phyloP scores from a whole-genome alignment of 2,888 invertebrate genomes.

The Protodeltote pygarga region DNA sequence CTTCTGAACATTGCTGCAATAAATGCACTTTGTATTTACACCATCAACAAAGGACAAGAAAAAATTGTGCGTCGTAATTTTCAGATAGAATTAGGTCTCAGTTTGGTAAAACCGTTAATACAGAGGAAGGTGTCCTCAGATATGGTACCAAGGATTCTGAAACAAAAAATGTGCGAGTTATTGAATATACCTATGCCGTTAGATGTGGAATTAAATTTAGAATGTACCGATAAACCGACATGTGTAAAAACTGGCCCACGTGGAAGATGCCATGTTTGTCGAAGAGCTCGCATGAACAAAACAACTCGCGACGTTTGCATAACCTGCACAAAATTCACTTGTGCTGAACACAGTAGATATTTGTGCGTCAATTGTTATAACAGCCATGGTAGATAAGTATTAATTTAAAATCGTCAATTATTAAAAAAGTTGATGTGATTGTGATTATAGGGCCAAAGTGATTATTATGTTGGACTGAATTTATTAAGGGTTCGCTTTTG shows the following conservation, averaged over 20 bases:
- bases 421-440: constrained; percentile 8
- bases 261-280: constrained; percentile 26
- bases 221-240: constrained; percentile 11
- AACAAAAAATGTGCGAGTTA: constrained; percentile 30
- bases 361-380: constrained; percentile 12
- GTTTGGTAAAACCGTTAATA: constrained; percentile 28
- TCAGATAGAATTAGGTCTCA: constrained; percentile 26
- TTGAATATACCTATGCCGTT: constrained; percentile 17
- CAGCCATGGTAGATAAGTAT: constrained; percentile 1
- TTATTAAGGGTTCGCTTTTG: too few species aligned
- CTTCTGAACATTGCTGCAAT: constrained; percentile 30
- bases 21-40: constrained; percentile 29
- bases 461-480: constrained; percentile 16
- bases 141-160: constrained; percentile 9
- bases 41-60: constrained; percentile 26
- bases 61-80: constrained; percentile 32
- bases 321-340: constrained; percentile 20
- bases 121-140: constrained; percentile 19
- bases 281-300: constrained; percentile 8
- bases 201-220: constrained; percentile 18
- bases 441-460: constrained; percentile 28
- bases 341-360: constrained; percentile 30
- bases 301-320: constrained; percentile 25
- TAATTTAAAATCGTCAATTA: constrained; percentile 7
- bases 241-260: constrained; percentile 12